These are phyloP conservation scores for Pelvicachromis taeniatus DNA, from an alignment of 2,113 vertebrate species.

Conservation along the genomic window DNA sequence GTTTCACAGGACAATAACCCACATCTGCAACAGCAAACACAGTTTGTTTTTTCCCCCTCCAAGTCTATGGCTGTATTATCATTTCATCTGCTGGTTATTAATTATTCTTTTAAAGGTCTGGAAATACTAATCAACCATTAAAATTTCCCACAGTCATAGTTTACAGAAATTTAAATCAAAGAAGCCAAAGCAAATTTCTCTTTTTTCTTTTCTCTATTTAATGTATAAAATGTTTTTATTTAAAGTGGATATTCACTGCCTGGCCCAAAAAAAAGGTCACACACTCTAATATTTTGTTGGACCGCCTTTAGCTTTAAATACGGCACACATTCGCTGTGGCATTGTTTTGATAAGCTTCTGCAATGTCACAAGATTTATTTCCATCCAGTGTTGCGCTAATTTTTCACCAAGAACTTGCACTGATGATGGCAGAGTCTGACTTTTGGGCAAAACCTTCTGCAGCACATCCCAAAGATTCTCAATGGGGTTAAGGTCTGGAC, in stretches of 20 bases:
- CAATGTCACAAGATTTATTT: too few species aligned
- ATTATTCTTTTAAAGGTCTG: not conserved
- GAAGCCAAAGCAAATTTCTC: not conserved
- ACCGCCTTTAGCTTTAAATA: too few species aligned
- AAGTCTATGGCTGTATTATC: not conserved
- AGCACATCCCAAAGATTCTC: too few species aligned
- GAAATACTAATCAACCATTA: not conserved
- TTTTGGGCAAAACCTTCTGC: too few species aligned
- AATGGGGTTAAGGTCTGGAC: too few species aligned
- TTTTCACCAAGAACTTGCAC: too few species aligned
- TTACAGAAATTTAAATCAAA: not conserved
- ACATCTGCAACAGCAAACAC: constrained; percentile 70
- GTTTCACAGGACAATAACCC: constrained; percentile 85
- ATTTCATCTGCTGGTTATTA: not conserved
- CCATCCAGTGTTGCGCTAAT: too few species aligned
- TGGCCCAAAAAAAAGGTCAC: too few species aligned
- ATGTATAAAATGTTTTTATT: not conserved
- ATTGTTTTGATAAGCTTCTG: too few species aligned
- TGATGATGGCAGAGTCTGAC: too few species aligned
- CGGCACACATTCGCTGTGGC: too few species aligned
- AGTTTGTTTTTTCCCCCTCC: not conserved
- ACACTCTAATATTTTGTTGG: too few species aligned
- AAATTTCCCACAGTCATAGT: not conserved
- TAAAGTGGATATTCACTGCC: not conserved
- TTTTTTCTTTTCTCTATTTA: not conserved